Evolutionary conservation across 1,140 invertebrate species (phyloP).

Genomic region (Monomorium pharaonis): DNA sequence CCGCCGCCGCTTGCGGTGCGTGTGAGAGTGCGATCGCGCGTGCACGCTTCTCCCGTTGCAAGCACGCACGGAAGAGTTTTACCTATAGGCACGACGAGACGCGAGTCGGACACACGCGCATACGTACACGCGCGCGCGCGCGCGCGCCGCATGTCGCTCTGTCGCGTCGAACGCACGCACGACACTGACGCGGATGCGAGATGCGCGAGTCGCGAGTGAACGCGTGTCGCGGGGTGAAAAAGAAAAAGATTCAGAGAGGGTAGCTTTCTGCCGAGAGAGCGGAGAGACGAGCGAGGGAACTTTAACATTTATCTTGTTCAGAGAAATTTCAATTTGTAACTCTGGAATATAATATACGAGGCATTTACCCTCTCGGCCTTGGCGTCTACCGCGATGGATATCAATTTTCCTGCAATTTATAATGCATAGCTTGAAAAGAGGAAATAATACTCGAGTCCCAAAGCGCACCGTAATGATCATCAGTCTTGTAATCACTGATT

Average conservation of each 20-base stretch:
- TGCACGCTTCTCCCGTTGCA: conserved; percentile 10
- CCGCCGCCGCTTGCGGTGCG: too few species aligned
- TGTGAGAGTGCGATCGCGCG: neutral
- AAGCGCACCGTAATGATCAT: conserved; percentile 10
- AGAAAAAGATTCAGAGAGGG: neutral
- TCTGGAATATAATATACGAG: conserved; percentile 6
- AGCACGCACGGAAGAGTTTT: conserved; percentile 22
- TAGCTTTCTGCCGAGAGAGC: neutral
- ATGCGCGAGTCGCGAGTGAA: neutral
- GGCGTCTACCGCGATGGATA: neutral
- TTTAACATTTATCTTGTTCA: neutral
- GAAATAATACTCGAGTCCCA: conserved; percentile 10
- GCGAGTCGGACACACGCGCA: neutral
- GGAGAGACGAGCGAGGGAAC: neutral
- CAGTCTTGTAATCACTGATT: conserved; percentile 13
- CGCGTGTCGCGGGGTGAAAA: neutral
- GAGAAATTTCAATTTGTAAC: conserved; percentile 23
- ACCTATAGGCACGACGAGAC: conserved; percentile 8
- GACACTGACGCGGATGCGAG: neutral
- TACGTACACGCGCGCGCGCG: neutral
- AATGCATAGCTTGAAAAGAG: neutral
- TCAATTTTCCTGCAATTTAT: conserved; percentile 21
- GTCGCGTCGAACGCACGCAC: conserved; percentile 6
- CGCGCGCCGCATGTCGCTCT: neutral
- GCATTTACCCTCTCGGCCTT: neutral